Evolutionary conservation across 2,113 vertebrate species (phyloP).

Genomic region (Ia io): DNA sequence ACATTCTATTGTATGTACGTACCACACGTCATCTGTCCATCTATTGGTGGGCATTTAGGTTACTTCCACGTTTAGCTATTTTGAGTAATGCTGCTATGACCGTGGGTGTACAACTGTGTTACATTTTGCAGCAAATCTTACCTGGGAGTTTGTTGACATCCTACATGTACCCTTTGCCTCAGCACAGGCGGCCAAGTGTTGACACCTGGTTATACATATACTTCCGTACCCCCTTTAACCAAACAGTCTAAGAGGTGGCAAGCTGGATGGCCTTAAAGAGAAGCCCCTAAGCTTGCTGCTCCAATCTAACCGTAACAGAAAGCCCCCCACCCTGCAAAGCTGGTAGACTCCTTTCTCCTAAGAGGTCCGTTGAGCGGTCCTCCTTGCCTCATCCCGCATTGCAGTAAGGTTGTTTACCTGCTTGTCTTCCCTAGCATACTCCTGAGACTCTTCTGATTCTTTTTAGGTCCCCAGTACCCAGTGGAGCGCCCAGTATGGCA

Average conservation of each 20-base stretch:
- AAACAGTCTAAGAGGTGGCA: background rate
- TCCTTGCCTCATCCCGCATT: accelerated
- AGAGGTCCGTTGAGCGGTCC: background rate
- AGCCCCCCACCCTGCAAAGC: background rate
- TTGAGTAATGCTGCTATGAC: background rate
- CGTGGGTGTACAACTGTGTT: too few species aligned
- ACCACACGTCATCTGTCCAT: too few species aligned
- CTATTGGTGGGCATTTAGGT: background rate
- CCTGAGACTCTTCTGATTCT: background rate
- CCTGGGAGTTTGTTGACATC: too few species aligned
- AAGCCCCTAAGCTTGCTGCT: background rate
- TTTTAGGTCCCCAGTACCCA: too few species aligned
- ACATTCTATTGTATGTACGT: too few species aligned
- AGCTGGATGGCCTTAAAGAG: background rate
- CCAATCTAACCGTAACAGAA: background rate
- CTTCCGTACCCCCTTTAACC: background rate
- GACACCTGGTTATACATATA: background rate
- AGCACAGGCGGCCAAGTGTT: background rate
- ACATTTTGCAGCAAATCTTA: background rate
- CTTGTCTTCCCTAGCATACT: background rate
- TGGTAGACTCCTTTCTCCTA: background rate
- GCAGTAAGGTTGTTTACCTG: accelerated
- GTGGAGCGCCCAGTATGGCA: accelerated
- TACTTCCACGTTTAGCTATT: background rate
- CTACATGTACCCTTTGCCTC: too few species aligned